phyloP scores from a whole-genome alignment of 92 coral and sea anemone species.

The Diadumene lineata region DNA sequence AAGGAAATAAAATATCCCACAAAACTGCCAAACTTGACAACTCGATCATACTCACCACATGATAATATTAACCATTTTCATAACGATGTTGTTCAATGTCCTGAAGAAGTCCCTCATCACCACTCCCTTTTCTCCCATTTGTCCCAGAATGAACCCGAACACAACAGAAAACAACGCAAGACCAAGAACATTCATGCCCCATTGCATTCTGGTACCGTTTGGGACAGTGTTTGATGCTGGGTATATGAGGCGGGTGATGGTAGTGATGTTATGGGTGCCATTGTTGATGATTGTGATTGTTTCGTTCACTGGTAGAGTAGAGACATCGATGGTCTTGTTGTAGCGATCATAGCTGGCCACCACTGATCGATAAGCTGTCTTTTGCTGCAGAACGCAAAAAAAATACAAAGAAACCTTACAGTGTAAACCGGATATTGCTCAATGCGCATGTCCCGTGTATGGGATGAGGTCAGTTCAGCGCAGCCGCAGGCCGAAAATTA shows the following conservation, averaged over 20 bases:
- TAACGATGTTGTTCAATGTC: slow-evolving; percentile 59
- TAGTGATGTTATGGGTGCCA: slow-evolving; percentile 57
- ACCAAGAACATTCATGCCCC: slow-evolving; percentile 83
- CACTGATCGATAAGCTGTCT: slow-evolving; percentile 38
- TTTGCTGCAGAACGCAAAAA: slow-evolving; percentile 30
- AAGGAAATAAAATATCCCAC: no score
- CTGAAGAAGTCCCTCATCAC: slow-evolving; percentile 57
- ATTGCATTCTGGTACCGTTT: slow-evolving; percentile 54
- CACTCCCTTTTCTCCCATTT: slow-evolving; percentile 65
- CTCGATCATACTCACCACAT: slow-evolving; percentile 70
- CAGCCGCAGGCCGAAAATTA: no score
- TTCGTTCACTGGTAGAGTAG: slow-evolving; percentile 35
- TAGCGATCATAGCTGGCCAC: slow-evolving; percentile 43
- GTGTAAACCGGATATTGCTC: no score
- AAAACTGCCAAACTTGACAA: no score
- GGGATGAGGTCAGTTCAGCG: no score
- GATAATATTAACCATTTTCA: slow-evolving; percentile 62
- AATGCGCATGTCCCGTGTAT: no score
- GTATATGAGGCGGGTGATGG: slow-evolving; percentile 42
- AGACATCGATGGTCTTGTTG: slow-evolving; percentile 43
- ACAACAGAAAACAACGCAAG: slow-evolving; percentile 69
- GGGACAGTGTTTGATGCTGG: slow-evolving; percentile 65
- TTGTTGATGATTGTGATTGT: slow-evolving; percentile 36
- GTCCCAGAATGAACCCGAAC: slow-evolving; percentile 72
- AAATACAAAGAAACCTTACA: background rate